Evolutionary conservation across 2,888 invertebrate species (phyloP).

Genomic region (Troides helena): DNA sequence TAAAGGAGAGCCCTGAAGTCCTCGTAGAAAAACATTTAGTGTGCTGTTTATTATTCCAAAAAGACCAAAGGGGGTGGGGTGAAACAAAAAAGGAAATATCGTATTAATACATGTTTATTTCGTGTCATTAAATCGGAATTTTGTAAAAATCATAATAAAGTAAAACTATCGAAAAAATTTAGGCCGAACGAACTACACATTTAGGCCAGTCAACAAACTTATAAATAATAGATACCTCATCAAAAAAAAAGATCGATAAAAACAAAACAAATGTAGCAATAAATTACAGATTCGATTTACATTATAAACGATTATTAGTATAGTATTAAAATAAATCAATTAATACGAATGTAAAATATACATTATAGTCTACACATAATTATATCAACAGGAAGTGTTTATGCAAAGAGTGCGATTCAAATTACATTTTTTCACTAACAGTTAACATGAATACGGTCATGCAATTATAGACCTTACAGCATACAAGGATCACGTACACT

Average conservation of each 20-base stretch:
- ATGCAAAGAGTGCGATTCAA: conserved; percentile 74
- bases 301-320: conserved; percentile 36
- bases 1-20: too few species aligned
- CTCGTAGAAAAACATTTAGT: too few species aligned
- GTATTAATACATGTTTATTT: conserved; percentile 74
- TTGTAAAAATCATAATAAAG: conserved; percentile 31
- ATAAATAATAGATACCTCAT: conserved; percentile 8
- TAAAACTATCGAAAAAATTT: conserved; percentile 41
- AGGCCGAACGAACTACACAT: conserved; percentile 46
- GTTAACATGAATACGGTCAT: conserved; percentile 26
- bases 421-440: conserved; percentile 40
- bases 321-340: conserved; percentile 35
- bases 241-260: conserved; percentile 40
- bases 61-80: neutral
- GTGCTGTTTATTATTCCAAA: too few species aligned
- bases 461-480: conserved; percentile 21
- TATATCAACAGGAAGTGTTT: conserved; percentile 72
- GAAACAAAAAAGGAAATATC: conserved; percentile 34
- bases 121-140: conserved; percentile 54
- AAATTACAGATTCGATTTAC: conserved; percentile 42
- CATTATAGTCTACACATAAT: conserved; percentile 65
- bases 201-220: conserved; percentile 41
- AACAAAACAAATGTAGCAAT: conserved; percentile 43
- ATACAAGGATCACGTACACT: neutral
- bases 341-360: conserved; percentile 60